Percentiles rank a stretch among this genome's conserved stretches.
phyloP scores from a whole-genome alignment of 37 sponge, comb jelly and placozoan species.

The Sycon ciliatum region DNA sequence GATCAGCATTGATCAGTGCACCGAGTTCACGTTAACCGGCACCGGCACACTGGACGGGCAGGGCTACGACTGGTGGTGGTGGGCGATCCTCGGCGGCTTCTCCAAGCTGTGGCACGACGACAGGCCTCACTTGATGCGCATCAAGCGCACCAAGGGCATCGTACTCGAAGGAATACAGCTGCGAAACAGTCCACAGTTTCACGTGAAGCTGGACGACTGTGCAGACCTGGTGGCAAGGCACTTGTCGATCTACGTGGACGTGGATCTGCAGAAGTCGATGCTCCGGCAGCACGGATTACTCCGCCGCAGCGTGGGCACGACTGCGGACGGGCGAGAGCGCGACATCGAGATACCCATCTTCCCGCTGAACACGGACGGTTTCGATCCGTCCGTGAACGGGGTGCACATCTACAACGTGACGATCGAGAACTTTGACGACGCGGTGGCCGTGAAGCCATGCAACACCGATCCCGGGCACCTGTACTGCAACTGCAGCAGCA shows the following conservation, averaged over 20 bases:
- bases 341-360: slow-evolving; percentile 29
- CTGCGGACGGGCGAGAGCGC: too few species aligned
- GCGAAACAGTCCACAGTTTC: slow-evolving; percentile 23
- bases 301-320: too few species aligned
- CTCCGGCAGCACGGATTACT: too few species aligned
- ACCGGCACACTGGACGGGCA: slow-evolving; percentile 22
- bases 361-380: slow-evolving; percentile 40
- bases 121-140: slow-evolving; percentile 17
- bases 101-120: neutral
- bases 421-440: slow-evolving; percentile 35
- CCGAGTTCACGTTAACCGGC: slow-evolving; percentile 18
- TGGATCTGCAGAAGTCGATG: too few species aligned
- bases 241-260: slow-evolving; percentile 16
- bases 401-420: slow-evolving; percentile 31
- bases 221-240: slow-evolving; percentile 14
- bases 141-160: neutral
- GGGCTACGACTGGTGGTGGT: slow-evolving; percentile 34
- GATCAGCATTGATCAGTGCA: slow-evolving; percentile 10
- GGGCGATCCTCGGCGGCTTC: neutral
- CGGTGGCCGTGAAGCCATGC: slow-evolving; percentile 30
- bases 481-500: slow-evolving; percentile 29
- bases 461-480: too few species aligned
- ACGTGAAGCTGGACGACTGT: neutral
- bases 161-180: neutral
- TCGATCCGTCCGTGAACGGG: slow-evolving; percentile 27